Evolutionary conservation across 2,888 invertebrate genomes (phyloP).

Genomic region (Ceriagrion tenellum): DNA sequence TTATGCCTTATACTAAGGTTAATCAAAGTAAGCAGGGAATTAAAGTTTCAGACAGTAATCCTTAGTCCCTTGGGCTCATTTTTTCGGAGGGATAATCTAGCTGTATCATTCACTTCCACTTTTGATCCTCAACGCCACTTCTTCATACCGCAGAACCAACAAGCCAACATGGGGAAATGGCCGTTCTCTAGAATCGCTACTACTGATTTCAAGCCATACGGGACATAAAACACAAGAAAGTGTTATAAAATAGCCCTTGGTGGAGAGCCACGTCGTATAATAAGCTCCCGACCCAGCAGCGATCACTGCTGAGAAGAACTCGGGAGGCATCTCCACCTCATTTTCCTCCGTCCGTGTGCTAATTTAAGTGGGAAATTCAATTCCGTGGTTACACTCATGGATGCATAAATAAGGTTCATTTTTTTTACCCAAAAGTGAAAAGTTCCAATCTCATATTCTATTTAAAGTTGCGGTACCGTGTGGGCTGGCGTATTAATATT

Average conservation of each 20-base stretch:
- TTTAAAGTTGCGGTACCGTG: background rate
- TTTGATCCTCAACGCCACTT: background rate
- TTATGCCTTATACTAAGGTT: no score
- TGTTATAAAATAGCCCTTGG: background rate
- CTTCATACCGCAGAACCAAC: background rate
- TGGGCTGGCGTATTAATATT: background rate
- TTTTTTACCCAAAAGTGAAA: background rate
- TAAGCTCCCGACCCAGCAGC: background rate
- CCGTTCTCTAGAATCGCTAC: background rate
- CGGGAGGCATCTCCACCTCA: background rate
- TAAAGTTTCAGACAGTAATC: background rate
- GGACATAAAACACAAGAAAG: no score
- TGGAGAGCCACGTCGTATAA: background rate
- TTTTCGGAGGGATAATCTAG: background rate
- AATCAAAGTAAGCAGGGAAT: no score
- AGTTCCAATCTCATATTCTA: background rate
- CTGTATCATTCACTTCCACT: background rate
- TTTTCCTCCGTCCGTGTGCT: background rate
- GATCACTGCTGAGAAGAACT: background rate
- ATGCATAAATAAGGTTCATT: background rate
- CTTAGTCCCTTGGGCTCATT: background rate
- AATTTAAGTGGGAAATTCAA: background rate
- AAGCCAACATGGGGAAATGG: background rate
- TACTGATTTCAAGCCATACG: background rate
- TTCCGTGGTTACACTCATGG: background rate